These are phyloP conservation scores for Pan paniscus DNA, from an alignment of 2,113 vertebrate species.

Conservation along the genomic window DNA sequence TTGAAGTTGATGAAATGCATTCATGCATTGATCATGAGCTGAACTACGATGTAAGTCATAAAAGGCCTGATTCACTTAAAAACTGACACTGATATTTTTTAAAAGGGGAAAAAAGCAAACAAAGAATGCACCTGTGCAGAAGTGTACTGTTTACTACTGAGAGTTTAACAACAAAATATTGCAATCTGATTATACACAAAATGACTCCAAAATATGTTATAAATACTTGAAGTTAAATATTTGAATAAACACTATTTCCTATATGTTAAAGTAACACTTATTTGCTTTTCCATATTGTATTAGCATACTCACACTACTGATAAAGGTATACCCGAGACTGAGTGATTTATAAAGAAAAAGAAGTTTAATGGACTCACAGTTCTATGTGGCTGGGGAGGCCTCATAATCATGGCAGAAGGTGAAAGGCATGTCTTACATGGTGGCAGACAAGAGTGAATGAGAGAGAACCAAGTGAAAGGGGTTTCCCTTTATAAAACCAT, in stretches of 20 bases:
- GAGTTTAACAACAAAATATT: slow-evolving; percentile 48
- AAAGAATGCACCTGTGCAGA: slow-evolving; percentile 16
- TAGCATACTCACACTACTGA: too few relatives aligned
- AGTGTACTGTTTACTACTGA: slow-evolving; percentile 54
- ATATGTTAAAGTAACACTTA: not conserved
- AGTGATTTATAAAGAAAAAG: too few relatives aligned
- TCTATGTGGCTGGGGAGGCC: too few relatives aligned
- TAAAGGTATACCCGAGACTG: too few relatives aligned
- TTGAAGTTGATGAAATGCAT: slow-evolving; percentile 66
- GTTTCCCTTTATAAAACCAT: too few relatives aligned
- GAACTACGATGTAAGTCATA: slow-evolving; percentile 71
- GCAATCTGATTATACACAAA: not conserved
- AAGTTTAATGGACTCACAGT: too few relatives aligned
- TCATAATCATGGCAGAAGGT: too few relatives aligned
- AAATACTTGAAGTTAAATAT: slow-evolving; percentile 44
- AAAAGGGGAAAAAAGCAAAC: slow-evolving; percentile 41
- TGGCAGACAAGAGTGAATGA: too few relatives aligned
- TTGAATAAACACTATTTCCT: not conserved
- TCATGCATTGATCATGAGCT: slow-evolving; percentile 73
- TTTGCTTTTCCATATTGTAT: not conserved
- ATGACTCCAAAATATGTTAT: not conserved
- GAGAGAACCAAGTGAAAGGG: too few relatives aligned
- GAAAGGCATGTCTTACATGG: too few relatives aligned
- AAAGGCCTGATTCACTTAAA: slow-evolving; percentile 75
- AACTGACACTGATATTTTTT: slow-evolving; percentile 65